Base-by-base conservation (phyloP, 2,888 invertebrate species). In the Conistra vaccinii region DNA sequence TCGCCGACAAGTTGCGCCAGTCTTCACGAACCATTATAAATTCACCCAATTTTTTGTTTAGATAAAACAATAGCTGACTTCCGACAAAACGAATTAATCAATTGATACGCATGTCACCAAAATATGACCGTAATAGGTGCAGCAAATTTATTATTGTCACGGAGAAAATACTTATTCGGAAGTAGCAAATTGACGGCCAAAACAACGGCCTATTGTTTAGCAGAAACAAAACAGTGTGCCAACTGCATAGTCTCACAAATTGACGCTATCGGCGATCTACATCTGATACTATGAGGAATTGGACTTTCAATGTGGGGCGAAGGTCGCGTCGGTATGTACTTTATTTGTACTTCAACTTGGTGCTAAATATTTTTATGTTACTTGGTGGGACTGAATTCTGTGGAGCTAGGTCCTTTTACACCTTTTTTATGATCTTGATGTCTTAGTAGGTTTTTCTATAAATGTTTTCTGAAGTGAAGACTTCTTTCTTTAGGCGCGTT, bases 201-300 rank as follows among this genome's bases (percentile, higher is more conserved):
- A 65, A 85, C 74, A 78, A 63, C 39, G 63, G 72, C 9, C 78
- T 35, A 81, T 86, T 85, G 81, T 86, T 26, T 45, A 35, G 26
- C 45, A 39, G 48, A 42, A 74, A 87, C 83, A 84, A 73, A 83
- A 84, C 63, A 51, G 78, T 81, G 81, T 74, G 45, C 84, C 69
- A 70, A 77, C 63, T 57, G 69, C 66, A 73, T 70, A 73, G 79
- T 71, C 76, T 70, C 78, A 80, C 69, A 83, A 84, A 84, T 83
- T 86, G 88, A 87, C 86, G 70, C 29, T 88, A 89, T 89, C 88
- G 58, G 58, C 39, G 63, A 89, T 88, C 89, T 86, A 77, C 68
- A 88, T 86, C 87, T 77, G 85, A 85, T 87, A 79, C 3, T 58
- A 69, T 76, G 76, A 77, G 81, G 73, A 76, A 85, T 78, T 81